phyloP scores from a whole-genome alignment of 2,113 vertebrate species.

The Notiomystis cincta region DNA sequence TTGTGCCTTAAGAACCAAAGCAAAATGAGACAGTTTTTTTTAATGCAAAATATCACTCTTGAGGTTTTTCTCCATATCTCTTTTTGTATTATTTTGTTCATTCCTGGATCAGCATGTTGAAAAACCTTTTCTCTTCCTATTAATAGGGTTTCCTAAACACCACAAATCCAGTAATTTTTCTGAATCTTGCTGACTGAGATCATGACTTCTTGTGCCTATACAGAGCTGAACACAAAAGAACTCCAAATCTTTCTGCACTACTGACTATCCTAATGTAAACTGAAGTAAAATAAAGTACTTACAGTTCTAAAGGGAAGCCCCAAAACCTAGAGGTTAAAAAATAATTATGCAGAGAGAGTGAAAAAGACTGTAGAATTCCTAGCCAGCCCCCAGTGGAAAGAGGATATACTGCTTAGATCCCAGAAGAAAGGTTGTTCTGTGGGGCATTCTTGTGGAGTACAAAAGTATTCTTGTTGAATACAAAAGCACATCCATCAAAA shows the following conservation, averaged over 20 bases:
- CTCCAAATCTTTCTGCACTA: neutral
- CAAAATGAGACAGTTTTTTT: neutral
- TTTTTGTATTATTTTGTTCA: neutral
- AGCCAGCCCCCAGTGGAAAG: neutral
- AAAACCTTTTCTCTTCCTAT: neutral
- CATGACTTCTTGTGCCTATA: neutral
- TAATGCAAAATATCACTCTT: neutral
- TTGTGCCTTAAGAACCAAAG: neutral
- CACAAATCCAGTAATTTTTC: neutral
- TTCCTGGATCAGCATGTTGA: neutral
- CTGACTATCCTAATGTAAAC: neutral
- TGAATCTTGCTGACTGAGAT: neutral
- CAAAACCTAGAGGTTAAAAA: neutral
- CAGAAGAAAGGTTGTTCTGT: neutral
- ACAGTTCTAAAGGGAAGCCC: neutral
- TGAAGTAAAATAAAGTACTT: neutral
- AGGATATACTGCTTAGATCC: neutral
- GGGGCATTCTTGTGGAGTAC: neutral
- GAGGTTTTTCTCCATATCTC: rapidly evolving
- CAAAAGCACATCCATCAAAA: neutral
- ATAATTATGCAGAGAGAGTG: neutral
- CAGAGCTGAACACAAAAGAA: neutral
- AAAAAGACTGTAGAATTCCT: neutral
- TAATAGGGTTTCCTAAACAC: neutral
- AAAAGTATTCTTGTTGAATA: neutral